Percentiles rank a stretch among this genome's conserved stretches.
Evolutionary conservation across 2,113 vertebrate genomes (phyloP).

Genomic region (Channa argus): DNA sequence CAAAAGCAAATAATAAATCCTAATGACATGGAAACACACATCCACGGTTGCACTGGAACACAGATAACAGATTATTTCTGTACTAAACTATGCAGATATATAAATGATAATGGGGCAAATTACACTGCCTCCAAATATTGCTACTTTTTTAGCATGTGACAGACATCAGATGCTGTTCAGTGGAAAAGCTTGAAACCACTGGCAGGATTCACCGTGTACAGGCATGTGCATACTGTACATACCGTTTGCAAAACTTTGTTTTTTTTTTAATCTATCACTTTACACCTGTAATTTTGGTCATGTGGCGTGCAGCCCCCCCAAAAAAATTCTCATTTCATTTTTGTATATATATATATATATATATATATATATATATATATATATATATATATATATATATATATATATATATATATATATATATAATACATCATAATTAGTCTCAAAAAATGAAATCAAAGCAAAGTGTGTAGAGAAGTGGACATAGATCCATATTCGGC

Average conservation of each 20-base stretch:
- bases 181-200: not conserved
- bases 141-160: too few relatives aligned
- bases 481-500: too few relatives aligned
- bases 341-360: too few relatives aligned
- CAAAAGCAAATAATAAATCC: constrained; percentile 11
- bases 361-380: too few relatives aligned
- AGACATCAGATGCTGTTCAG: not conserved
- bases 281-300: not conserved
- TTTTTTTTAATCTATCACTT: not conserved
- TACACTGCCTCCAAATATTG: not conserved
- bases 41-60: not conserved
- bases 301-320: too few relatives aligned
- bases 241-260: too few relatives aligned
- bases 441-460: not conserved
- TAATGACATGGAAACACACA: constrained; percentile 12
- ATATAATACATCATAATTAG: too few relatives aligned
- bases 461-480: not conserved
- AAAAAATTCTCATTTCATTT: too few relatives aligned
- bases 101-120: not conserved
- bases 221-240: too few relatives aligned
- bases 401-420: too few relatives aligned
- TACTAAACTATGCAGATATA: not conserved
- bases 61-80: not conserved
- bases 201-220: not conserved
- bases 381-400: too few relatives aligned